These are phyloP conservation scores for Drosophila planitibia DNA, from an alignment of 2,888 invertebrate species.

Conservation along the genomic window DNA sequence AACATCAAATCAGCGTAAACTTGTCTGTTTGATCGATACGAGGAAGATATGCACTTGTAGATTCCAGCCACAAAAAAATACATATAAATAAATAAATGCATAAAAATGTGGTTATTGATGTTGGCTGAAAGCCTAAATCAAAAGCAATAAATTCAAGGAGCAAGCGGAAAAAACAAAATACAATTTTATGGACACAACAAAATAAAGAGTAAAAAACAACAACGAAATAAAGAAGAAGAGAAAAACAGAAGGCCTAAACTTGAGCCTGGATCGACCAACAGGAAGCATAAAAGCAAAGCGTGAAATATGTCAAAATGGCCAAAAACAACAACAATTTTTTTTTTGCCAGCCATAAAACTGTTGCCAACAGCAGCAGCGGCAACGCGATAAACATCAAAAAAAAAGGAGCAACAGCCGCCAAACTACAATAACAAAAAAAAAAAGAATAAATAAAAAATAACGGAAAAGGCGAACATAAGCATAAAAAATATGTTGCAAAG, in stretches of 20 bases:
- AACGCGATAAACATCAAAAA: slow-evolving; percentile 38
- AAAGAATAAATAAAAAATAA: slow-evolving; percentile 3
- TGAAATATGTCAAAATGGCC: slow-evolving; percentile 64
- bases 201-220: slow-evolving; percentile 18
- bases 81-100: slow-evolving; percentile 27
- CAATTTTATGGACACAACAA: slow-evolving; percentile 53
- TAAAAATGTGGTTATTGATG: slow-evolving; percentile 27
- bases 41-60: neutral
- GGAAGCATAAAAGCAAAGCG: slow-evolving; percentile 58
- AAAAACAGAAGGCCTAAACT: slow-evolving; percentile 20
- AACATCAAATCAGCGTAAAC: slow-evolving; percentile 4
- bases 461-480: slow-evolving; percentile 15
- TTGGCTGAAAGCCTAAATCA: slow-evolving; percentile 47
- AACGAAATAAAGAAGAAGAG: neutral
- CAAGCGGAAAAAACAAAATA: slow-evolving; percentile 11
- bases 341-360: slow-evolving; percentile 49
- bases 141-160: slow-evolving; percentile 57
- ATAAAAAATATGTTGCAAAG: slow-evolving; percentile 51
- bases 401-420: slow-evolving; percentile 25
- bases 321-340: slow-evolving; percentile 1
- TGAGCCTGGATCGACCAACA: slow-evolving; percentile 20
- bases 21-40: slow-evolving; percentile 42
- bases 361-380: slow-evolving; percentile 43
- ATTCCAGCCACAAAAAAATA: neutral
- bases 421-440: slow-evolving; percentile 13